Base-by-base conservation (phyloP, 2,113 vertebrate genomes). In the Formicarius rufipectus region DNA sequence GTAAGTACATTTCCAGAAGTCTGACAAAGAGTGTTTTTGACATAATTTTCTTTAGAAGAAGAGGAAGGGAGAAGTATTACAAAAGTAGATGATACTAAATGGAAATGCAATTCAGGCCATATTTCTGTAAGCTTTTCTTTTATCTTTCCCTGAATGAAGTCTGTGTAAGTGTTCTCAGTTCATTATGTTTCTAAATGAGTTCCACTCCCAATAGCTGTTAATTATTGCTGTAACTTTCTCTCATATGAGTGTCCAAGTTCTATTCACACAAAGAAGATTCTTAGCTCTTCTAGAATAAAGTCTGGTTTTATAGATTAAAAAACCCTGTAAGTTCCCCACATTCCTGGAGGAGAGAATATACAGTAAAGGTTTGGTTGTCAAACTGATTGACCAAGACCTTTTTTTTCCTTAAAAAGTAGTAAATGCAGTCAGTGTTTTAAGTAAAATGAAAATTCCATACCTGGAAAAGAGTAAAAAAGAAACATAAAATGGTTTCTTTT, bases 151-250 rank as follows among this genome's bases (percentile, higher is more conserved):
- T 84, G 60, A 52, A 56, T 85, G 24, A 85, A 69, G 59, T 87
- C 62, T 72, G 47, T 58, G 72, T 64, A 85, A 79, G 27, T 73
- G 56, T 49, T 90, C 81, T 85, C 17, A 59, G 55, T 44, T 94
- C 59, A 60, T 90, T 85, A n/a, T 83, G 44, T 85, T 93, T 82
- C 82, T 85, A 83, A 93, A 82, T 73, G n/a, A 89, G 15, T 85
- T 93, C 84, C 63, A n/a, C 50, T 73, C 45, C 58, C 49, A 63
- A 22, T 84, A 67, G 62, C 64, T 82, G 27, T 71, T 93, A 94
- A 89, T 89, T 95, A 72, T 44, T 75, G 52, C 35, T 0, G 0
- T 75, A 59, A 49, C 37, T 71, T 89, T 67, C 77, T 81, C 62
- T 79, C 39, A 4, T 47, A 60, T 87, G 84, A 89, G 19, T 68